Percentiles rank a stretch among this genome's conserved stretches.
phyloP scores from a whole-genome alignment of 2,113 vertebrate genomes.

The Butorides virescens region DNA sequence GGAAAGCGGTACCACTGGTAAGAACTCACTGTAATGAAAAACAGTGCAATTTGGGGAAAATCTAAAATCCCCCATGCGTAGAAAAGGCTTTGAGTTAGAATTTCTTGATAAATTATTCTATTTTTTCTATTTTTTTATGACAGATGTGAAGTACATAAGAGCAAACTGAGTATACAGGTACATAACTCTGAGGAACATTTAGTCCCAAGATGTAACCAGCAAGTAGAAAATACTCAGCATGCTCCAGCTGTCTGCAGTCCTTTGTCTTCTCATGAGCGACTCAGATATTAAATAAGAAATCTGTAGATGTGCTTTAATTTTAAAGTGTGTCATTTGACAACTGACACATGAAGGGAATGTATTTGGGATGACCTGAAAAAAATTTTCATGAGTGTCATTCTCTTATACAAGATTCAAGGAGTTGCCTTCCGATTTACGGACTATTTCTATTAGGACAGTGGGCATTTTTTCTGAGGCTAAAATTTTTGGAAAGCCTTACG shows the following conservation, averaged over 20 bases:
- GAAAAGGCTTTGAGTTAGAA: background rate
- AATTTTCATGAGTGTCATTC: background rate
- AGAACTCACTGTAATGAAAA: background rate
- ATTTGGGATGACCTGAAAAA: background rate
- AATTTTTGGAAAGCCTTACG: background rate
- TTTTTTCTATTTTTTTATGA: background rate
- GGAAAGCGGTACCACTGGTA: background rate
- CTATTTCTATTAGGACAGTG: too few relatives aligned
- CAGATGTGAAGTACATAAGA: background rate
- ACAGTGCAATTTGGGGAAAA: background rate
- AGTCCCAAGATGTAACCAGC: background rate
- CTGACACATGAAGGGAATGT: background rate
- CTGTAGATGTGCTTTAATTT: background rate
- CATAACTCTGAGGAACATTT: background rate
- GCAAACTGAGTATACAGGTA: background rate
- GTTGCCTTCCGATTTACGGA: background rate
- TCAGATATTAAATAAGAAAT: background rate
- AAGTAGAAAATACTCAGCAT: background rate
- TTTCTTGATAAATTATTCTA: background rate
- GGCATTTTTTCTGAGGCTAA: background rate
- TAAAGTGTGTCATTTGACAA: background rate
- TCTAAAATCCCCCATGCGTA: background rate
- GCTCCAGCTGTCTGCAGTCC: background rate
- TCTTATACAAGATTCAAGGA: background rate
- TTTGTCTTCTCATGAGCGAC: background rate